phyloP scores from a whole-genome alignment of 2,797 vertebrate species.

The Chrosomus eos region DNA sequence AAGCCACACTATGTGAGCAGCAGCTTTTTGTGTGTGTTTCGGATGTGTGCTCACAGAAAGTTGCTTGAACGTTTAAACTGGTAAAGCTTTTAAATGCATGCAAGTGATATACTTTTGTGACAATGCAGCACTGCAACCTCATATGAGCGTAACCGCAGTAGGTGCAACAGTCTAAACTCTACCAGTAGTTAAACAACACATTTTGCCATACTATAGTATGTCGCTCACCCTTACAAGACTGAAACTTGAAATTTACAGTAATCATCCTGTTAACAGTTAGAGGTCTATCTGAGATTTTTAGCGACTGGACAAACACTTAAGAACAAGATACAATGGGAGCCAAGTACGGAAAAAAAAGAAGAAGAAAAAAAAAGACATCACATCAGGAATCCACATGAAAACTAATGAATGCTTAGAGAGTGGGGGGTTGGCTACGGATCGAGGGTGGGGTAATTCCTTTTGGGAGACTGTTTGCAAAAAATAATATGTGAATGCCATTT shows the following conservation, averaged over 20 bases:
- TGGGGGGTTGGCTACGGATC: slow-evolving; percentile 28
- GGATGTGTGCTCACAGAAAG: neutral
- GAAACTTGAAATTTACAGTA: neutral
- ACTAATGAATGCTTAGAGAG: slow-evolving; percentile 64
- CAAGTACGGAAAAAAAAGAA: slow-evolving; percentile 20
- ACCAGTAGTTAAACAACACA: neutral
- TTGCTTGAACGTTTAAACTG: neutral
- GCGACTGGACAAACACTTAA: slow-evolving; percentile 40
- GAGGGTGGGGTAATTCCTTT: slow-evolving; percentile 60
- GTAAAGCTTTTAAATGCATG: neutral
- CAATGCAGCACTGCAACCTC: neutral
- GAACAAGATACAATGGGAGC: slow-evolving; percentile 33
- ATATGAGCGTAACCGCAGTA: neutral
- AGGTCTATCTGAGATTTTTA: slow-evolving; percentile 21
- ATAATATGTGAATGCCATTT: slow-evolving; percentile 72
- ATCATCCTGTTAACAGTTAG: slow-evolving; percentile 26
- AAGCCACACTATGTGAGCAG: neutral
- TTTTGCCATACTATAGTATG: neutral
- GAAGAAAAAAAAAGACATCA: slow-evolving; percentile 47
- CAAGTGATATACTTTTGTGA: neutral
- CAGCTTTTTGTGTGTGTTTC: neutral
- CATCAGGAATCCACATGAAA: slow-evolving; percentile 64
- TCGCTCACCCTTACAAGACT: neutral
- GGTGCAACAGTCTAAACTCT: neutral
- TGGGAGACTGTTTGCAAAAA: slow-evolving; percentile 62